These are phyloP conservation scores for Sycophila texana DNA, from an alignment of 2,888 invertebrate species.

Conservation along the genomic window DNA sequence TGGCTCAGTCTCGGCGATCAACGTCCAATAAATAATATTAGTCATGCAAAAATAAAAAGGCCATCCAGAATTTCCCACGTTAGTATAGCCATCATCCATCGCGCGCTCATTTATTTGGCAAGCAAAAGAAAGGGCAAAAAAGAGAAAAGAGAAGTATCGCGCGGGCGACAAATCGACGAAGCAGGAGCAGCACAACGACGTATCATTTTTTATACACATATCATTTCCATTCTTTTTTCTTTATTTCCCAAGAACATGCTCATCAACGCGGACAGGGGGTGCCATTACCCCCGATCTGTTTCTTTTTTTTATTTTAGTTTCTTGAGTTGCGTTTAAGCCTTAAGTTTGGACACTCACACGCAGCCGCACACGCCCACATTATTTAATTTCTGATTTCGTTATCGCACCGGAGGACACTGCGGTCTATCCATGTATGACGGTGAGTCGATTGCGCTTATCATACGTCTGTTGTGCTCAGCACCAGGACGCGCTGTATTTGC, in stretches of 20 bases:
- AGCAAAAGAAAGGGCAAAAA: too few relatives aligned
- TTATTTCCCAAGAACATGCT: constrained; percentile 46
- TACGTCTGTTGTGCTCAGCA: neutral
- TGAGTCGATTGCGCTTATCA: constrained; percentile 63
- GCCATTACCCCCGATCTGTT: constrained; percentile 32
- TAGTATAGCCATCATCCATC: too few relatives aligned
- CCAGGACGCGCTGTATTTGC: constrained; percentile 9
- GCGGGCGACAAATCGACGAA: neutral
- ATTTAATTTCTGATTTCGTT: constrained; percentile 68
- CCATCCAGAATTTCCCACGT: too few relatives aligned
- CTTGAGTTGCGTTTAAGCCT: constrained; percentile 67
- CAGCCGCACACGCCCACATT: constrained; percentile 52
- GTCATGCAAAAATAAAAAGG: too few relatives aligned
- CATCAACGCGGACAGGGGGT: neutral
- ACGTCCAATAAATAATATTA: too few relatives aligned
- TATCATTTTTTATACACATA: neutral
- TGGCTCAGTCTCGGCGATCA: too few relatives aligned
- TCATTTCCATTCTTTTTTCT: constrained; percentile 20
- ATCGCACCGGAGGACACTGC: constrained; percentile 67
- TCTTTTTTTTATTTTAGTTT: constrained; percentile 61
- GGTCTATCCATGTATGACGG: constrained; percentile 72
- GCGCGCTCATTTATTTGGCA: too few relatives aligned
- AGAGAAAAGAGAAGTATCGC: too few relatives aligned
- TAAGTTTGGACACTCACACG: constrained; percentile 64
- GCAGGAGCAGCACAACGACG: neutral